These are phyloP conservation scores for Megalonaias nervosa DNA, from an alignment of 1,140 invertebrate species.

Conservation along the genomic window DNA sequence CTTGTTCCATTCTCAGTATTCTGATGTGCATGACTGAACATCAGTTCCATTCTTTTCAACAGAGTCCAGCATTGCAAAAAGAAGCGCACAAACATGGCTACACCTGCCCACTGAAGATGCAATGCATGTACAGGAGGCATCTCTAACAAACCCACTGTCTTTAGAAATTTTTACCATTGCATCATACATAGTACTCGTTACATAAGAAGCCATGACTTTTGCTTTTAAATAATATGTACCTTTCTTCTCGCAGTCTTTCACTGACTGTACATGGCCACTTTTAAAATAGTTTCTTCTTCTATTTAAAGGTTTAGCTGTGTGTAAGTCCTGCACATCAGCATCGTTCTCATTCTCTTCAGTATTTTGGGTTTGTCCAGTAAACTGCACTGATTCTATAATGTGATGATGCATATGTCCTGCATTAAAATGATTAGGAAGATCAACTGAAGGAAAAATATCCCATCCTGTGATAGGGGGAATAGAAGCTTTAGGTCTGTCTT, in stretches of 20 bases:
- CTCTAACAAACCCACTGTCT: slow-evolving; percentile 14
- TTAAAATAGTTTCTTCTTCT: slow-evolving; percentile 21
- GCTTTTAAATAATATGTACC: too few species aligned
- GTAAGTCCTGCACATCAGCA: slow-evolving; percentile 21
- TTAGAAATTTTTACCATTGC: slow-evolving; percentile 2
- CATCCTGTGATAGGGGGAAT: too few species aligned
- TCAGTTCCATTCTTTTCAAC: neutral
- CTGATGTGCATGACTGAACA: neutral
- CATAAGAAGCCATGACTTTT: slow-evolving; percentile 27
- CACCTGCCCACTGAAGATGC: neutral
- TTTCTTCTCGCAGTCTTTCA: slow-evolving; percentile 35
- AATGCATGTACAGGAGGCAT: slow-evolving; percentile 4
- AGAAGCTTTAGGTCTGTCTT: too few species aligned
- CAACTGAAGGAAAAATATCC: too few species aligned
- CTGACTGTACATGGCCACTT: too few species aligned
- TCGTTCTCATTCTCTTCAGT: neutral
- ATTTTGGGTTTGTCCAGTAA: neutral
- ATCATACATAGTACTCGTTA: slow-evolving; percentile 4
- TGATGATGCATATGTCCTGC: too few species aligned
- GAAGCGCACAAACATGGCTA: neutral
- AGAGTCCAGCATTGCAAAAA: neutral
- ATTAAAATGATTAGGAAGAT: too few species aligned
- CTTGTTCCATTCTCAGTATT: slow-evolving; percentile 1
- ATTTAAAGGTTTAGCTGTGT: slow-evolving; percentile 22
- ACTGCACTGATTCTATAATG: slow-evolving; percentile 21